Evolutionary conservation across 35 echinoderm and acorn worm species (phyloP), one percentile per base, ranked within the genome.

Genomic region (Eucidaris tribuloides): DNA sequence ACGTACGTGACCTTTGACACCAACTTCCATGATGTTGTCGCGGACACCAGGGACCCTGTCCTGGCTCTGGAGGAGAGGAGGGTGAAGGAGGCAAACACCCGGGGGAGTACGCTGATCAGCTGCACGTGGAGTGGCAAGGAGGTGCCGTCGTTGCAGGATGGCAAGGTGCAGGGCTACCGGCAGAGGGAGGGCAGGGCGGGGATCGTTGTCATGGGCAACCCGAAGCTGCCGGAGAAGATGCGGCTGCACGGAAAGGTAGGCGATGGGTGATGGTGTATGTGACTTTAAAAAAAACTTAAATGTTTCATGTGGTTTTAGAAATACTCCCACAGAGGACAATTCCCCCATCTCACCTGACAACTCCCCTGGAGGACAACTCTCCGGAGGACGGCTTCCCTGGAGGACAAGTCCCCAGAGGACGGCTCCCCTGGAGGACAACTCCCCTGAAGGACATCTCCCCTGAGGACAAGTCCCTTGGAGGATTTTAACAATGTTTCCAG

Each of bases 51-150:
- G 57, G 65, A 85, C 81, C 46, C 74, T 5, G 79, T 88, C 40
- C 1, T 30, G 17, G 83, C 84, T 36, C 83, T 88, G 87, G 87
- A 93, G 55, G 64, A 82, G 46, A 44, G 90, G 62, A 76, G 63
- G 31, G 31, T 86, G 3, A 37, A 20, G 13, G 49, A 80, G 34
- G 81, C 33, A 11, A 35, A 17, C 1, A 36, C 15, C 19, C 83
- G 56, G 32, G 77, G 83, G 7, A 81, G 83, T 31, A 91, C 96
- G 31, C 78, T 93, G 0, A 90, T 99, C 28, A 85, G 87, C 15
- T 45, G 63, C 1, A 93, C 90, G 17, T 99, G 90, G 90, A 90
- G 83, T 66, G 96, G 90, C n/a, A 82, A 23, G 7, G 87, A 99
- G 62, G 87, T 99, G 4, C 82, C 71, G 6, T 86, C 83, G 20